These are phyloP conservation scores for Leucozona laternaria DNA, from an alignment of 2,888 invertebrate species.

Conservation along the genomic window DNA sequence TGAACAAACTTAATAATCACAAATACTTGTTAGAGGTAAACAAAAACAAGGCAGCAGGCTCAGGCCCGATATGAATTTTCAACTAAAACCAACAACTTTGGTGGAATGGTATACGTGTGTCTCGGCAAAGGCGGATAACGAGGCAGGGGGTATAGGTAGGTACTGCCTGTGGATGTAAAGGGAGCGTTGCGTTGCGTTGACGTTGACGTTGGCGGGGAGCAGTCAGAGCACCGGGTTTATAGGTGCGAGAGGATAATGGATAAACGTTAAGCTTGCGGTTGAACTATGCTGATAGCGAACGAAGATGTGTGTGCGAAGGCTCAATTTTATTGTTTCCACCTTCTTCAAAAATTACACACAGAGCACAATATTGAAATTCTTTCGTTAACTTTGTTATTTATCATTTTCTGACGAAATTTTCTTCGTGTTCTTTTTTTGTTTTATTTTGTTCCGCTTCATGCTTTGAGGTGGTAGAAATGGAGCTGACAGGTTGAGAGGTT, in stretches of 20 bases:
- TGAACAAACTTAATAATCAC: conserved; percentile 64
- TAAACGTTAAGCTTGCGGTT: conserved; percentile 63
- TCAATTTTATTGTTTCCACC: conserved; percentile 71
- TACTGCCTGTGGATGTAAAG: background rate
- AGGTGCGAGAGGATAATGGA: conserved; percentile 56
- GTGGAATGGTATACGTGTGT: background rate
- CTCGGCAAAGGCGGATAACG: background rate
- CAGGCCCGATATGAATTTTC: conserved; percentile 63
- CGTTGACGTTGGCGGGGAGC: background rate
- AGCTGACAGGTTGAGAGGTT: background rate
- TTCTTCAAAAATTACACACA: conserved; percentile 60
- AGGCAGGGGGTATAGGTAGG: background rate
- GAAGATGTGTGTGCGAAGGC: conserved; percentile 56
- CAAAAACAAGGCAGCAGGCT: conserved; percentile 54
- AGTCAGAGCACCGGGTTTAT: conserved; percentile 28
- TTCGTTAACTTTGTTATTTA: conserved; percentile 72
- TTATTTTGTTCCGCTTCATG: background rate
- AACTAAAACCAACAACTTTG: conserved; percentile 67
- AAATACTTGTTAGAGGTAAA: conserved; percentile 68
- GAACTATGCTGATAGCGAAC: conserved; percentile 59
- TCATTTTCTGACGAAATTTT: conserved; percentile 63
- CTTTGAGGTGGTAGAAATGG: background rate
- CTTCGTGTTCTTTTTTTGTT: conserved; percentile 6
- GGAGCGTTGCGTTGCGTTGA: background rate
- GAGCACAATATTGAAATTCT: conserved; percentile 68